Base-by-base conservation (phyloP, 64 coral and sea anemone species). In the Montipora sp. region DNA sequence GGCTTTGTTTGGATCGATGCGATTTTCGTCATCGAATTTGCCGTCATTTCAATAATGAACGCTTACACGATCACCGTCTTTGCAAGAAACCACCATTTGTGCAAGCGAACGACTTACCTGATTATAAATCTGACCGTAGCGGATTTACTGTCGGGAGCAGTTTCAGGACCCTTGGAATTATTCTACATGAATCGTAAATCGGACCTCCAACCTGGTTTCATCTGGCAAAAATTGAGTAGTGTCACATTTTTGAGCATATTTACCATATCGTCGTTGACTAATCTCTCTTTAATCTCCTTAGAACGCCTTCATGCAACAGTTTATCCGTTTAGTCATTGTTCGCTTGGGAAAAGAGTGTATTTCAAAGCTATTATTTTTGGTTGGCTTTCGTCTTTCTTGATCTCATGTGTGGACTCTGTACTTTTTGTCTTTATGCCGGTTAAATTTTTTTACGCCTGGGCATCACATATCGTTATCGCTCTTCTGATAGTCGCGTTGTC, bases 311-410 rank as follows among this genome's bases (percentile, higher is more conserved):
- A 83, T 47, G 58, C 59, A 18, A 66, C 80, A 19, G 57, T 47
- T 67, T 83, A 16, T 47, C 59, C 80, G 11, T 83, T 83, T 43
- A 83, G 59, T 27, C 81, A 84, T n/a, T 84, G 59, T 18, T 69
- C 47, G 7, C 16, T 84, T 18, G 46, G 16, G 5, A 69, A 68
- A 47, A 20, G 59, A 13, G 3, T 68, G 6, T 84, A 84, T 9
- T 69, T 48, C n/a, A 70, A n/a, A 49, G 46, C 44, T 2, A 84
- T 84, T 7, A 47, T 68, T 8, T 19, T 16, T 3, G 67, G 59
- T 48, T 84, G 59, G 81, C 0, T 69, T 8, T 7, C 67, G 15
- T 14, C 27, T 48, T 68, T 84, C 6, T 0, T 69, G 0, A 1
- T 83, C 5, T 63, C 81, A 8, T 48, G 5, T 68, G 59, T 46